Base-by-base conservation (phyloP, 2,797 vertebrate species). In the Kryptopterus vitreolus region DNA sequence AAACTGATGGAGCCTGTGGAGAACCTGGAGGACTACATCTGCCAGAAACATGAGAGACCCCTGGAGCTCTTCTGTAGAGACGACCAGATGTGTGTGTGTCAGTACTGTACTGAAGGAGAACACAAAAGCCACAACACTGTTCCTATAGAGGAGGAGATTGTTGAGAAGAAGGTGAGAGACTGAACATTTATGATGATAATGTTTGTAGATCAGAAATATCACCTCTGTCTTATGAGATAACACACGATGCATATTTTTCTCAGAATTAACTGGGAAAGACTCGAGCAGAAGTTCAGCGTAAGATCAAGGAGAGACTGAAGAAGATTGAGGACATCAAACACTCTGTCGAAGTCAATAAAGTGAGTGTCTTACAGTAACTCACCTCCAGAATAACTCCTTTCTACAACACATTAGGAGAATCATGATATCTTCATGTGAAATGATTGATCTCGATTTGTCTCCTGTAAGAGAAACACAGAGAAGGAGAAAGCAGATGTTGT, bases 51-150 rank as follows among this genome's bases (percentile, higher is more conserved):
- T 29, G 63, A 78, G 50, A 69, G 50, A 78, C 76, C 76, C 24
- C 76, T 78, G 62, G 63, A 77, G 63, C 29, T 77, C 62, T 77
- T 77, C 61, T 77, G 76, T 68, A 78, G 38, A 70, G 77, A 78
- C 3, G 77, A 78, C 35, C 77, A 70, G 53, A 78, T 0, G 2
- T 69, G 50, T 78, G 63, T 43, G 38, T 43, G 38, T 43, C 38
- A 43, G 38, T 43, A 6, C 38, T 43, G 38, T 43, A 6, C 38
- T 43, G 38, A 43, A 9, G 10, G 6, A 43, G 38, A 74, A 13
- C 72, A 74, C 55, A 59, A 13, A 43, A 74, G 15, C 20, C 72
- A 76, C 24, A 61, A 16, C 12, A 59, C 57, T 18, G 73, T 76
- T 76, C 55, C 38, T 46, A 29, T 76, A 62, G 55, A 76, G n/a